A percentile compares a stretch with the other conserved stretches of the same genome.
Evolutionary conservation across 2,113 vertebrate species (phyloP).

Genomic region (Heterotilapia buettikoferi): DNA sequence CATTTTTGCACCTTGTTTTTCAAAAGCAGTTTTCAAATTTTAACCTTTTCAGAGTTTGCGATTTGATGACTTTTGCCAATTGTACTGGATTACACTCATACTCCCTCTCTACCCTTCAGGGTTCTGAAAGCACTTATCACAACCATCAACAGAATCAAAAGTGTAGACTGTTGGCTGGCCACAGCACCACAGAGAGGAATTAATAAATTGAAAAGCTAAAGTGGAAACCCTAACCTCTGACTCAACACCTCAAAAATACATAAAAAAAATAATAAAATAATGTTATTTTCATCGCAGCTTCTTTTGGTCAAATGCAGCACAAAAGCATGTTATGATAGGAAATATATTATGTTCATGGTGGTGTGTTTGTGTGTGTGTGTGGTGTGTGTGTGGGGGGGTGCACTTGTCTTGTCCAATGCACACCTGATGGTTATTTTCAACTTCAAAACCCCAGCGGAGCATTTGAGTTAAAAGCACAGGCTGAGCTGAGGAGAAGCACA

Average conservation of each 20-base stretch:
- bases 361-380: background rate
- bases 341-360: background rate
- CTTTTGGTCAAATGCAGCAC: background rate
- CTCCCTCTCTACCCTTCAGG: constrained; percentile 2
- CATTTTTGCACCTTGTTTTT: background rate
- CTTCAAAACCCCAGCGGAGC: constrained; percentile 1
- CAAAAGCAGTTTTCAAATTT: background rate
- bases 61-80: background rate
- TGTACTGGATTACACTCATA: background rate
- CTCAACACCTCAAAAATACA: background rate
- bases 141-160: background rate
- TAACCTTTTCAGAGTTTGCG: background rate
- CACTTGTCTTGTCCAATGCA: background rate
- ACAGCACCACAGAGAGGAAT: constrained; percentile 16
- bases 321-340: background rate
- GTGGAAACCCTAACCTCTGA: background rate
- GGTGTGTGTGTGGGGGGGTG: background rate
- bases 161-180: background rate
- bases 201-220: constrained; percentile 27
- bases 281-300: background rate
- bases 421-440: constrained; percentile 45
- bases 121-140: background rate
- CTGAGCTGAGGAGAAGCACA: background rate
- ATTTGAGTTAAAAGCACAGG: constrained; percentile 25
- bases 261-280: background rate